These are phyloP conservation scores for Miltochrista miniata DNA, from an alignment of 2,888 invertebrate genomes.

Conservation along the genomic window DNA sequence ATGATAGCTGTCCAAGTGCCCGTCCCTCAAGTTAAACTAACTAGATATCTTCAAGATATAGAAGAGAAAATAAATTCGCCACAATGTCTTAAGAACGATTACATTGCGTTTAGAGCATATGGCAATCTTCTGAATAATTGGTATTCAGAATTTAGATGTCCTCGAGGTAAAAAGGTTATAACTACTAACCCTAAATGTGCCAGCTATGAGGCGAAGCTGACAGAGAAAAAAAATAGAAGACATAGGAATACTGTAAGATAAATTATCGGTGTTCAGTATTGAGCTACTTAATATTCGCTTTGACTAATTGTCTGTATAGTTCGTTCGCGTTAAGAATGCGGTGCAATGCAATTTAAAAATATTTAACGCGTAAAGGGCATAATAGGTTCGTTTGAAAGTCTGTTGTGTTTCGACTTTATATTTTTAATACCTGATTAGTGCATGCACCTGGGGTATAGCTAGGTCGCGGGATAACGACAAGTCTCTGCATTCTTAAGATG, in stretches of 20 bases:
- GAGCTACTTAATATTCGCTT: conserved; percentile 31
- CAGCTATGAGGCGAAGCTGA: conserved; percentile 55
- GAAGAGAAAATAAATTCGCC: conserved; percentile 76
- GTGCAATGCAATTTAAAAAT: too few species aligned
- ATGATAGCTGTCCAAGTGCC: conserved; percentile 66
- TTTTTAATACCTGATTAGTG: too few species aligned
- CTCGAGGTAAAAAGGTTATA: conserved; percentile 56
- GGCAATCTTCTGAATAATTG: conserved; percentile 84
- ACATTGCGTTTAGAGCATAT: conserved; percentile 84
- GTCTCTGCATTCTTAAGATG: too few species aligned
- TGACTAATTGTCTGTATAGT: conserved; percentile 39
- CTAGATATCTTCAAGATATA: conserved; percentile 63
- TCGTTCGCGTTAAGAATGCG: conserved; percentile 3
- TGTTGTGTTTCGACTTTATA: too few species aligned
- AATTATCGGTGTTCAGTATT: conserved; percentile 36
- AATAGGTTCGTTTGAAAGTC: too few species aligned
- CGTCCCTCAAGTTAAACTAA: conserved; percentile 60
- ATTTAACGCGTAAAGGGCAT: too few species aligned
- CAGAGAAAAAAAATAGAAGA: conserved; percentile 51
- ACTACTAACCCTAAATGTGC: conserved; percentile 49
- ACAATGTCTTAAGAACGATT: conserved; percentile 83
- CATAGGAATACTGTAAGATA: conserved; percentile 37
- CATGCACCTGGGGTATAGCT: too few species aligned
- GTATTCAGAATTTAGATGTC: conserved; percentile 77
- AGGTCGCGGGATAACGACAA: too few species aligned